Percentiles rank a stretch among this genome's conserved stretches.
phyloP scores from a whole-genome alignment of 2,888 invertebrate species.

The Allolobophora icterica region DNA sequence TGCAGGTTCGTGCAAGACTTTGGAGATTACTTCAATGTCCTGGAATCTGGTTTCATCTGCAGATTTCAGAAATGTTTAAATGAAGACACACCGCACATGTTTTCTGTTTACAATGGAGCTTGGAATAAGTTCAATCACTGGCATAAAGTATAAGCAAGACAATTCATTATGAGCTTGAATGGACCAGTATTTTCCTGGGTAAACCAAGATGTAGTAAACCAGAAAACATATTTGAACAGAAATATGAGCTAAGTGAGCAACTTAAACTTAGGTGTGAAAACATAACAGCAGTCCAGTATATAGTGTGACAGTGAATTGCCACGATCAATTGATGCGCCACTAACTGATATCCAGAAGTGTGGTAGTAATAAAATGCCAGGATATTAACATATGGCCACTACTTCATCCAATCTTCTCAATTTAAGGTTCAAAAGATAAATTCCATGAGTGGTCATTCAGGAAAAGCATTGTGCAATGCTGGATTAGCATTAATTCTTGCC shows the following conservation, averaged over 20 bases:
- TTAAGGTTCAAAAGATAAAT: not conserved
- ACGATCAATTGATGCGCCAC: too few relatives aligned
- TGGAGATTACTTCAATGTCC: not conserved
- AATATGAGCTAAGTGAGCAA: not conserved
- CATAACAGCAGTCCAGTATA: too few relatives aligned
- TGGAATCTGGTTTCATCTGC: constrained; percentile 17
- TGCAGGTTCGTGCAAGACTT: not conserved
- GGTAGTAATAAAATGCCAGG: too few relatives aligned
- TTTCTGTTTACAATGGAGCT: not conserved
- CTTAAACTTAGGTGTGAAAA: too few relatives aligned
- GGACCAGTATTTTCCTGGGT: not conserved
- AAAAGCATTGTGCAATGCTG: not conserved
- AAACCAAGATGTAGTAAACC: not conserved
- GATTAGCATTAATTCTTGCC: not conserved
- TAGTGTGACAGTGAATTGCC: too few relatives aligned
- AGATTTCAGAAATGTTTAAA: not conserved
- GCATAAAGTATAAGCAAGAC: not conserved
- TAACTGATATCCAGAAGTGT: too few relatives aligned
- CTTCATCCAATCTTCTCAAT: too few relatives aligned
- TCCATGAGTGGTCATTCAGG: too few relatives aligned
- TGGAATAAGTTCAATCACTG: too few relatives aligned
- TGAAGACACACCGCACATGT: not conserved
- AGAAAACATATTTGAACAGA: not conserved
- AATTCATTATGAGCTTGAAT: not conserved
- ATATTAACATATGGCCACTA: too few relatives aligned